Percentiles rank a stretch among this genome's conserved stretches.
These are phyloP conservation scores for Heterotilapia buettikoferi DNA, from an alignment of 2,113 vertebrate species.

Conservation along the genomic window DNA sequence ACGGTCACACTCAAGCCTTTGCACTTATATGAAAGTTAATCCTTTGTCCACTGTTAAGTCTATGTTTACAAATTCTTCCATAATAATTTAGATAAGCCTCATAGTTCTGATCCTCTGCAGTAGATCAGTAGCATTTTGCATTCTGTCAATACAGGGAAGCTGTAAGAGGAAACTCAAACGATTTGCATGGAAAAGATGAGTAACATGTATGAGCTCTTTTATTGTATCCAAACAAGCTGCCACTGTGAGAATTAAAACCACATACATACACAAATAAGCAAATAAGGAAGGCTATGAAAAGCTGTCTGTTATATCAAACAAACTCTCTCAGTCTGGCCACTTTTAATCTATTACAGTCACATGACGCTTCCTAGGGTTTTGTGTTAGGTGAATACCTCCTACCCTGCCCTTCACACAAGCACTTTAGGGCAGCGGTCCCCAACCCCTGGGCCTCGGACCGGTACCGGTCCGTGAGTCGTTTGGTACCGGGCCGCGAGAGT, in stretches of 20 bases:
- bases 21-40: background rate
- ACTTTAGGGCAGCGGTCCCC: background rate
- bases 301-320: background rate
- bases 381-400: background rate
- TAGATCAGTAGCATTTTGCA: background rate
- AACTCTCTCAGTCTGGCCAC: background rate
- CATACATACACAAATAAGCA: constrained; percentile 9
- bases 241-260: background rate
- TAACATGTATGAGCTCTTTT: background rate
- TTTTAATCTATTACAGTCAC: background rate
- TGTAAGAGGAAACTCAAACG: background rate
- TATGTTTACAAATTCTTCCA: background rate
- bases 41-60: background rate
- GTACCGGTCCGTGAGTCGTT: too few species aligned
- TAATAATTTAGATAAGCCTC: background rate
- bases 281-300: background rate
- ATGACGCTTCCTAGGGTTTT: background rate
- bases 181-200: background rate
- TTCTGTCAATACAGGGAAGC: background rate
- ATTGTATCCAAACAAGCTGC: background rate
- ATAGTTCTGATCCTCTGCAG: background rate
- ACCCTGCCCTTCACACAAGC: background rate
- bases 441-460: too few species aligned
- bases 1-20: background rate
- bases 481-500: too few species aligned